phyloP scores from a whole-genome alignment of 23 tunicate genomes.

The Botrylloides violaceus region DNA sequence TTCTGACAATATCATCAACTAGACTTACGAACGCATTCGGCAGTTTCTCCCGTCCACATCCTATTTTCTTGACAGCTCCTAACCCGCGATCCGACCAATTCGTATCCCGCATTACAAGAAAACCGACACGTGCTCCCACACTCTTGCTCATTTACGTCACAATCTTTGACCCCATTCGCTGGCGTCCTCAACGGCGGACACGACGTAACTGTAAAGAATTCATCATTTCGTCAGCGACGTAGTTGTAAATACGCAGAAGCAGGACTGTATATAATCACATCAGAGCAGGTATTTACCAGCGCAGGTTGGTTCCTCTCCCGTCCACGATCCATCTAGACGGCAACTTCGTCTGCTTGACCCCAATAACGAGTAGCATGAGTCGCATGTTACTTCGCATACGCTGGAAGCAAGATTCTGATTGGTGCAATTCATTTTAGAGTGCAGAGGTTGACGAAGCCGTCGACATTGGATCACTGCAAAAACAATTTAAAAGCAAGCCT shows the following conservation, averaged over 20 bases:
- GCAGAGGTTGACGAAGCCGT: conserved; percentile 30
- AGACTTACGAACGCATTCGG: conserved; percentile 67
- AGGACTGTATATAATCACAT: too few relatives aligned
- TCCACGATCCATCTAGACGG: conserved; percentile 74
- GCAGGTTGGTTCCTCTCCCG: conserved; percentile 71
- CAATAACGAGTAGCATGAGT: conserved; percentile 43
- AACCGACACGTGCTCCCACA: conserved; percentile 79
- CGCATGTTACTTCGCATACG: conserved; percentile 62
- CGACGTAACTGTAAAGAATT: conserved; percentile 21
- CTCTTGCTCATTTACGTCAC: conserved; percentile 47
- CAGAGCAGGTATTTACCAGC: conserved; percentile 42
- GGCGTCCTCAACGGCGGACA: conserved; percentile 76
- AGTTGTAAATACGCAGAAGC: neutral
- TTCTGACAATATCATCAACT: neutral
- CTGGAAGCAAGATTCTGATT: conserved; percentile 41
- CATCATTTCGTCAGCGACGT: neutral
- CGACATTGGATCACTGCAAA: conserved; percentile 43
- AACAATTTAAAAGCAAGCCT: too few relatives aligned
- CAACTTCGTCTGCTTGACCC: conserved; percentile 52
- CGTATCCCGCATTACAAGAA: conserved; percentile 58
- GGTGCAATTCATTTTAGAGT: conserved; percentile 54
- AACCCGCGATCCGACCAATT: conserved; percentile 32
- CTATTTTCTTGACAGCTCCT: conserved; percentile 59
- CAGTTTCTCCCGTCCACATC: conserved; percentile 56
- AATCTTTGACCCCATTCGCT: conserved; percentile 62